Evolutionary conservation across 2,797 vertebrate genomes (phyloP).

Genomic region (Dicrostonyx torquatus): DNA sequence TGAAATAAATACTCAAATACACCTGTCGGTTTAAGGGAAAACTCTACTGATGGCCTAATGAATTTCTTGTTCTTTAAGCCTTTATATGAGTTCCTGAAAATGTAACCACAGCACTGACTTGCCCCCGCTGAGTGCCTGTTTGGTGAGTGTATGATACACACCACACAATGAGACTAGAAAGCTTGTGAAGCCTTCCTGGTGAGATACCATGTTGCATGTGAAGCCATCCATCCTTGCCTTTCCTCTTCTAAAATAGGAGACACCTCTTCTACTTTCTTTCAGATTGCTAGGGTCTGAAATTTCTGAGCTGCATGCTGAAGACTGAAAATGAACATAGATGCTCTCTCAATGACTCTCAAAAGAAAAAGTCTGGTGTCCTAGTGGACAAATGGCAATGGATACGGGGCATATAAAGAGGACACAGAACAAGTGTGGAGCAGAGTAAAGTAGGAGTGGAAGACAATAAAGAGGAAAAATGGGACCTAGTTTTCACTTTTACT

Average conservation of each 20-base stretch:
- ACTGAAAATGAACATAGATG: background rate
- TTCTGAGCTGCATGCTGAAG: background rate
- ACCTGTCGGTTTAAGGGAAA: background rate
- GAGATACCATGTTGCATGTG: background rate
- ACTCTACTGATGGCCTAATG: background rate
- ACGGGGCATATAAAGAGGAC: background rate
- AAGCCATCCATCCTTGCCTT: background rate
- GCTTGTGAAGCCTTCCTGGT: background rate
- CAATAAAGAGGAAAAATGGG: background rate
- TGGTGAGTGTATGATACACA: background rate
- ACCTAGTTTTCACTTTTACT: background rate
- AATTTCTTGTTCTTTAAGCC: background rate
- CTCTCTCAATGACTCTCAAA: background rate
- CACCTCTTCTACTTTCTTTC: background rate
- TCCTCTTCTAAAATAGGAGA: background rate
- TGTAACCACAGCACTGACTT: background rate
- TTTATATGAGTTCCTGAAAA: background rate
- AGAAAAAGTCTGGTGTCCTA: background rate
- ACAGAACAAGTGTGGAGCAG: slow-evolving; percentile 1
- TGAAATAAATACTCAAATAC: background rate
- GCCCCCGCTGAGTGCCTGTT: background rate
- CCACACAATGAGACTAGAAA: background rate
- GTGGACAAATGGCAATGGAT: background rate
- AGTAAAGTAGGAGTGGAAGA: background rate
- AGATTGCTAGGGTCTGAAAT: background rate